Percentiles rank a stretch among this genome's conserved stretches.
Evolutionary conservation across 2,888 invertebrate genomes (phyloP).

Genomic region (Salticus scenicus): DNA sequence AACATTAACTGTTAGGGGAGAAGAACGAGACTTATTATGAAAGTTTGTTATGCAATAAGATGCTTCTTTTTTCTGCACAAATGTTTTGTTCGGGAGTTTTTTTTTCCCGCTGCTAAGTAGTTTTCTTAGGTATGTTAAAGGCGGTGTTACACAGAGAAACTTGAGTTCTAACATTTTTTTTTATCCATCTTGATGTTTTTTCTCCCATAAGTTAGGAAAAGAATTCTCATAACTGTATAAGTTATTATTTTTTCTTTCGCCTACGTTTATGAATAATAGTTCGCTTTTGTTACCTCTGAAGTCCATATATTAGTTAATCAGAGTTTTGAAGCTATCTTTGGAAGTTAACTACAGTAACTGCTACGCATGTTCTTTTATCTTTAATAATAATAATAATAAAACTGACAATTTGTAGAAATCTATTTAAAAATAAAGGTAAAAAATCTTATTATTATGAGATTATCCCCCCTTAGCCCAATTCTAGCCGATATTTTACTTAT

Average conservation of each 20-base stretch:
- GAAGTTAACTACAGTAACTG: too few relatives aligned
- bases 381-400: too few relatives aligned
- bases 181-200: neutral
- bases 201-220: neutral
- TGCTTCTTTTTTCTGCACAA: neutral
- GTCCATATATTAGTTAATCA: too few relatives aligned
- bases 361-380: too few relatives aligned
- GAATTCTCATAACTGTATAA: too few relatives aligned
- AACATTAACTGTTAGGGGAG: neutral
- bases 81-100: neutral
- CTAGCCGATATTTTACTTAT: too few relatives aligned
- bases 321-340: too few relatives aligned
- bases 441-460: too few relatives aligned
- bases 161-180: neutral
- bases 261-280: neutral
- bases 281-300: neutral
- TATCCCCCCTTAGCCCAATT: too few relatives aligned
- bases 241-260: too few relatives aligned
- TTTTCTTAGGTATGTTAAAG: neutral
- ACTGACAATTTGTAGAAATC: too few relatives aligned
- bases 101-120: conserved; percentile 21
- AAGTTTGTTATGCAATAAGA: conserved; percentile 6
- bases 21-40: neutral
- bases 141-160: neutral
- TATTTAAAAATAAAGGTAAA: too few relatives aligned